Base-by-base conservation (phyloP, 1,140 invertebrate genomes). In the Pollicipes pollicipes region DNA sequence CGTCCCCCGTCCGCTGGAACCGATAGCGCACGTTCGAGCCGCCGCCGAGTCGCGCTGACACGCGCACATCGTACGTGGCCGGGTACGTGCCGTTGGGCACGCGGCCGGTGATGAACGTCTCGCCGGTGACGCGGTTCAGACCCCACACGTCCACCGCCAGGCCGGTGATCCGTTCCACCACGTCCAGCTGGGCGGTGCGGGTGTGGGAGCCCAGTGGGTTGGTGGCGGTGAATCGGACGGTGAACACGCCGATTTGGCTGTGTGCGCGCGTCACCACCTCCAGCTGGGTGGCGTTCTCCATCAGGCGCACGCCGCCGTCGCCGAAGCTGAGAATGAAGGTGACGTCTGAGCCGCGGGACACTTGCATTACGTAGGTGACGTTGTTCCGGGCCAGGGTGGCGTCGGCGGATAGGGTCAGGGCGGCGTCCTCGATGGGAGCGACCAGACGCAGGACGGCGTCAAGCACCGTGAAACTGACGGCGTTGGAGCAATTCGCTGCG, bases 251-350 rank as follows among this genome's bases (percentile, higher is more conserved):
- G 30, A 29, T 67, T 17, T 37, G 68, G 30, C 26, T 66, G 28
- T 71, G 70, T 2, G 68, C 30, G 16, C 35, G 30, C n/a, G 21
- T 0, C 45, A 58, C 45, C 32, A 71, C 35, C 30, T 69, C 58
- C 3, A 26, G 31, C 3, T 28, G n/a, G 1, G 13, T 3, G 26
- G 31, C 68, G 29, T 68, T 30, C 17, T 28, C 30, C 0, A 68
- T 32, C 3, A 58, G 37, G 30, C 37, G 26, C 4, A 28, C 68
- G 45, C 24, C 21, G 45, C 71, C 68, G 70, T 71, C 29, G 29
- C 71, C 71, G 63, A 68, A 71, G 66, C 71, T 71, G 30, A 71
- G 32, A 0, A 66, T 69, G 29, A 67, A 71, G 32, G 71, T 66
- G n/a, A 70, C 45, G 29, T 71, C 70, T 26, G 71, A 71, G 16